phyloP scores from a whole-genome alignment of 1,140 invertebrate species.

The Nomia melanderi region DNA sequence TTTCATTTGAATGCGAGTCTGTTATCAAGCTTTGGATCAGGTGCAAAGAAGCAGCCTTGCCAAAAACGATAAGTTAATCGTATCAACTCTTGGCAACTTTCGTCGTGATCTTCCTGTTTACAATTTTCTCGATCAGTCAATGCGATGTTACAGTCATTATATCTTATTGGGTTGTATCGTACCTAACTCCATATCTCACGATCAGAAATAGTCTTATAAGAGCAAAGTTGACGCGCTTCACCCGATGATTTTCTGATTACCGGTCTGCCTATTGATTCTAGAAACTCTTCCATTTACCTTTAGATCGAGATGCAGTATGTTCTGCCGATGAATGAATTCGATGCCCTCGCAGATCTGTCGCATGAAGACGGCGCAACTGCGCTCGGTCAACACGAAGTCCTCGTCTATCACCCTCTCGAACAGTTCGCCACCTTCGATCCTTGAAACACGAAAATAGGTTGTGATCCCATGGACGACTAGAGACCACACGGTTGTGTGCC shows the following conservation, averaged over 20 bases:
- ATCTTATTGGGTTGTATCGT: background rate
- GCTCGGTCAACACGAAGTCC: constrained; percentile 97
- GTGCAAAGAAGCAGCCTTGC: background rate
- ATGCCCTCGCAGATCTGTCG: constrained; percentile 98
- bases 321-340: constrained; percentile 96
- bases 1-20: background rate
- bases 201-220: too few species aligned
- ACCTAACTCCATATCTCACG: too few species aligned
- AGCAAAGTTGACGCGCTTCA: too few species aligned
- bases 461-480: too few species aligned
- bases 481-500: too few species aligned
- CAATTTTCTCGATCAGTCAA: background rate
- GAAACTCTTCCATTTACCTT: too few species aligned
- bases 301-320: constrained; percentile 97
- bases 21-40: background rate
- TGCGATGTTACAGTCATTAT: background rate
- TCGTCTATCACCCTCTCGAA: constrained; percentile 99
- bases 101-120: background rate
- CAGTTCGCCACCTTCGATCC: constrained; percentile 96
- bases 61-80: constrained; percentile 4
- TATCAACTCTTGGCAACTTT: background rate
- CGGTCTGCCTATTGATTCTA: too few species aligned
- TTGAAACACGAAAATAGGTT: constrained; percentile 36
- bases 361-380: constrained; percentile 97
- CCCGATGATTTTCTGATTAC: too few species aligned